Evolutionary conservation across 2,888 invertebrate genomes (phyloP), one percentile per base, ranked within the genome.

Genomic region (Bedellia somnulentella): DNA sequence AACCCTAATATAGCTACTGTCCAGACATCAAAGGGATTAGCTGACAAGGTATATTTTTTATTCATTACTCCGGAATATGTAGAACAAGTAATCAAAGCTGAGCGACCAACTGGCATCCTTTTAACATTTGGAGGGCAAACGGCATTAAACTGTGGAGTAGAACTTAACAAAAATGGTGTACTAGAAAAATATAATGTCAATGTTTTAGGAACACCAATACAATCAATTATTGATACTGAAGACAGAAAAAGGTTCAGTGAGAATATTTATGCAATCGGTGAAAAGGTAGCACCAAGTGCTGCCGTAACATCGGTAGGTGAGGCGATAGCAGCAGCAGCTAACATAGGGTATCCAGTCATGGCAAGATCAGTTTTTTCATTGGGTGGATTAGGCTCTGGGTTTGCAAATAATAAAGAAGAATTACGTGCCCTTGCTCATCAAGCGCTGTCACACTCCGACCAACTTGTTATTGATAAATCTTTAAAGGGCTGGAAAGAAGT

Each of bases 1-100:
- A 99, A 99, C 68, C 98, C 99, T 0, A 99, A 99, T 52, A 97
- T 99, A 42, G 99, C 99, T 2, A 99, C 99, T 0, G 99, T 99
- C 0, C 99, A 99, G 75, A 99, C 99, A 0, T 95, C 97, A 0
- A 96, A 95, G 66, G 98, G 97, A 2, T 80, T 99, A 57, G 97
- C 98, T 0, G 98, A 99, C 57, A 97, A 96, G 76, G 95, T 96
- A 4, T 99, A 99, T 60, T 98, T 99, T 56, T 67, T 99, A 23
- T 99, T 99, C 0, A 83, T 99, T 12, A 93, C 92, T 2, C 86
- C 92, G 0, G 88, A 93, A 50, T 99, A 97, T 60, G 98, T 99
- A 2, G 91, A 94, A 49, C 93, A 99, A 80, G 97, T 99, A 0
- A 99, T 99, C 32, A 85, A 87, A 59, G 89, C 90, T 10, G 99